Base-by-base conservation (phyloP, 2,888 invertebrate species). In the Boloria selene region DNA sequence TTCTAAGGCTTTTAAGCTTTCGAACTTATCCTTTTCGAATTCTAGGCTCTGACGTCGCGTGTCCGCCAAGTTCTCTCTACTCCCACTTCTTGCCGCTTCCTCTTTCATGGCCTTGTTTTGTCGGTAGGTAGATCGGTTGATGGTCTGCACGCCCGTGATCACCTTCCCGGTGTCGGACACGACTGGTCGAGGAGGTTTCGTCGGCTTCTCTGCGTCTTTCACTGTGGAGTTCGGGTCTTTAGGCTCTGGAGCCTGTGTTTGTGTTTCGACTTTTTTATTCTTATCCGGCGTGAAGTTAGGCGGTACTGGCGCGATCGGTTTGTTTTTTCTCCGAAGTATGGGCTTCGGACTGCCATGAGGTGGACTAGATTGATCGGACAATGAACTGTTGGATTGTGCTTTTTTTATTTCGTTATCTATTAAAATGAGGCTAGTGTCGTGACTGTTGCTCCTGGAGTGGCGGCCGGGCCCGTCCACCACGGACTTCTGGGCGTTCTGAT, bases 331-430 rank as follows among this genome's bases (percentile, higher is more conserved):
- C 67, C 96, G 91, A 72, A 94, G 86, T 58, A 94, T 93, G 10
- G 95, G 95, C 74, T 95, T 95, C 17, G 96, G 96, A 85, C 96
- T 96, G 47, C 95, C 94, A 74, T 95, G 93, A 4, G 95, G 95
- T 69, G 95, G 95, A 85, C 95, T 95, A 76, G 93, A 94, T 74
- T 93, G 93, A 79, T 95, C 95, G 16, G 94, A 94, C 4, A 95
- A 86, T 69, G 95, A 95, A 76, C 95, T 95, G 77, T 94, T 95
- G 0, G 95, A 95, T 76, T 95, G 94, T 62, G 95, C 94, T 73
- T 95, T 90, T 72, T 93, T 93, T 67, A 93, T 91, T 61, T 92
- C 90, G 70, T 84, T 85, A 31, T 92, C 92, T 64, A 93, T 74
- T 52, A 93, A 79, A 70, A 91, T 93, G 69, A 93, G 85, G 77